phyloP scores from a whole-genome alignment of 2,888 invertebrate genomes.

The Drosophila helvetica region DNA sequence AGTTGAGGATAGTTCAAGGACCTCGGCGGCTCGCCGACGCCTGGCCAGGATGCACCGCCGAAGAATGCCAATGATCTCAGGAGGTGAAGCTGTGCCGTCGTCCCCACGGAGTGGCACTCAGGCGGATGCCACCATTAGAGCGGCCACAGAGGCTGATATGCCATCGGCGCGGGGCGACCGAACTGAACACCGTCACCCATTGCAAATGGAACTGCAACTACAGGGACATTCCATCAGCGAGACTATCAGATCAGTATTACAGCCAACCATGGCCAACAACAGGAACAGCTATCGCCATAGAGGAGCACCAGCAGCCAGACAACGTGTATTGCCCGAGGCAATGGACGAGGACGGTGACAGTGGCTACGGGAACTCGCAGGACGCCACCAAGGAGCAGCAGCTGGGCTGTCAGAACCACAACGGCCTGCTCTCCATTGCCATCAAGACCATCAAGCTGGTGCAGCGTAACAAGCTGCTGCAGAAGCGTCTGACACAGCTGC shows the following conservation, averaged over 20 bases:
- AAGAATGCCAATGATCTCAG: constrained; percentile 36
- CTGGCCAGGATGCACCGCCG: constrained; percentile 20
- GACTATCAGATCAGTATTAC: constrained; percentile 69
- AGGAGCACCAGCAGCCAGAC: constrained; percentile 2
- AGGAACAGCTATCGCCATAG: constrained; percentile 34
- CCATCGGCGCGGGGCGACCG: constrained; percentile 7
- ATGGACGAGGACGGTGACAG: constrained; percentile 52
- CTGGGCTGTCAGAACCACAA: constrained; percentile 61
- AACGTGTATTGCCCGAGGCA: constrained; percentile 3
- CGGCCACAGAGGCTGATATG: constrained; percentile 16
- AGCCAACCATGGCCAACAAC: constrained; percentile 52
- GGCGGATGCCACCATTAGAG: constrained; percentile 18
- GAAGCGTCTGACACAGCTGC: constrained; percentile 86
- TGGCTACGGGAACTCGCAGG: constrained; percentile 52
- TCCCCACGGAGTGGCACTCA: constrained; percentile 5
- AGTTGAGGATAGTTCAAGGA: constrained; percentile 69
- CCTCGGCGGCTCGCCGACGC: constrained; percentile 48
- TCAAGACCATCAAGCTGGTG: constrained; percentile 87
- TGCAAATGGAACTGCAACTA: constrained; percentile 20
- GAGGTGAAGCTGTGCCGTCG: constrained; percentile 30
- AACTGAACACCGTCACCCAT: neutral
- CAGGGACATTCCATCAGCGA: constrained; percentile 29
- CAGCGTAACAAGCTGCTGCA: constrained; percentile 87
- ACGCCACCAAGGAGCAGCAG: constrained; percentile 40
- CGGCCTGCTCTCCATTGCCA: constrained; percentile 87